A percentile compares a stretch with the other conserved stretches of the same genome.
Conservation (phyloP, 2,888 invertebrate species). For the Ferdinandea cuprea region DNA sequence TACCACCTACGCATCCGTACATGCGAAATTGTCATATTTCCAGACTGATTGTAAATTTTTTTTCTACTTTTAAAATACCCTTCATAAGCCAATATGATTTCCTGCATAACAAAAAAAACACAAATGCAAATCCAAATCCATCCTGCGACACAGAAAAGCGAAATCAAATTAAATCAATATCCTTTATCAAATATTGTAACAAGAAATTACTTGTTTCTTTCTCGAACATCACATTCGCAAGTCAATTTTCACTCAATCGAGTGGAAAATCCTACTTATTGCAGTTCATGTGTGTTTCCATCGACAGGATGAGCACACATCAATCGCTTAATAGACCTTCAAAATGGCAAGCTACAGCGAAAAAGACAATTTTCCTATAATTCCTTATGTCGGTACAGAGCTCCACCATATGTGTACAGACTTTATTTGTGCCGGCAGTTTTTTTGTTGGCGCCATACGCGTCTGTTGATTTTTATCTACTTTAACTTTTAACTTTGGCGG, state of each 20-base stretch:
- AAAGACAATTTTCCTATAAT: not conserved
- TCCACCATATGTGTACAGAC: not conserved
- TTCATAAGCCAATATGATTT: not conserved
- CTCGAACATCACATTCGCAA: constrained; percentile 30
- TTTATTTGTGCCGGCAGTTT: constrained; percentile 33
- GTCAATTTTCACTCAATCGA: constrained; percentile 68
- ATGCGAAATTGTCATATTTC: not conserved
- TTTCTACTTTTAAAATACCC: not conserved
- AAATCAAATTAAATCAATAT: constrained; percentile 68
- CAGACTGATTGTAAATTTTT: not conserved
- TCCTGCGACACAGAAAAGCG: not conserved
- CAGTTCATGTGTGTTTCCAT: constrained; percentile 25
- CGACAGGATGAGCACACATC: constrained; percentile 49
- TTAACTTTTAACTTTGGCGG: not conserved
- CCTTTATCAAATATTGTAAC: constrained; percentile 63
- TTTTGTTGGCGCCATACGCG: constrained; percentile 29
- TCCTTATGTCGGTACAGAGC: not conserved
- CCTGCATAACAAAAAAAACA: not conserved
- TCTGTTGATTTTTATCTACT: constrained; percentile 18
- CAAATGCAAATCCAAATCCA: constrained; percentile 4
- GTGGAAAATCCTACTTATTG: constrained; percentile 57
- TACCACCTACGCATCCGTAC: too few species aligned
- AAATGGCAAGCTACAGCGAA: constrained; percentile 12
- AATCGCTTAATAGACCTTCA: constrained; percentile 60
- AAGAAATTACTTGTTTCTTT: constrained; percentile 57